These are phyloP conservation scores for Gambusia holbrooki DNA, from an alignment of 2,113 vertebrate species.

Conservation along the genomic window DNA sequence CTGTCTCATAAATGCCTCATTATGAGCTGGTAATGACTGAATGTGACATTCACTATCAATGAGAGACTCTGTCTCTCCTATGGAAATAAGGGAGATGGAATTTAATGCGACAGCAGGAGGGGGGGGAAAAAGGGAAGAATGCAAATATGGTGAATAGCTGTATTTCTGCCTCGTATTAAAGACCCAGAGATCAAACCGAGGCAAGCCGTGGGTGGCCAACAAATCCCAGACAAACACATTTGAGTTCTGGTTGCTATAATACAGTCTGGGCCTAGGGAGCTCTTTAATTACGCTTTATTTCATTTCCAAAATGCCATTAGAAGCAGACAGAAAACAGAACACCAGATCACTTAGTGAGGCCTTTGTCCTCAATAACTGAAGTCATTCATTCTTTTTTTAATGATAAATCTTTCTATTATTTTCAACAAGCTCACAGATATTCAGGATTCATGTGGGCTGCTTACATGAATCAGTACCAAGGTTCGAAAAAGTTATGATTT, in stretches of 20 bases:
- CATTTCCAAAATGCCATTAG: slow-evolving; percentile 52
- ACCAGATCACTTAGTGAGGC: slow-evolving; percentile 15
- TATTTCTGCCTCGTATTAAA: slow-evolving; percentile 42
- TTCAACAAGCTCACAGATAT: neutral
- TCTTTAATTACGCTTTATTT: slow-evolving; percentile 64
- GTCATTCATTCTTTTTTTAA: slow-evolving; percentile 13
- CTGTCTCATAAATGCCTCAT: slow-evolving; percentile 45
- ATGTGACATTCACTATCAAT: slow-evolving; percentile 61
- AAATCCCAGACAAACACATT: slow-evolving; percentile 43
- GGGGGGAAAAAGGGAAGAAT: slow-evolving; percentile 11
- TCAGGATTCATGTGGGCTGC: neutral
- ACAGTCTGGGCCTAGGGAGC: slow-evolving; percentile 31
- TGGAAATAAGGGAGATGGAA: slow-evolving; percentile 12
- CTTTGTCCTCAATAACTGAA: slow-evolving; percentile 16
- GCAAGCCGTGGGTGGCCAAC: slow-evolving; percentile 51
- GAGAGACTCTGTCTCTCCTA: slow-evolving; percentile 28
- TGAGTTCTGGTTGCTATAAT: slow-evolving; percentile 36
- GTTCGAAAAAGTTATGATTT: neutral
- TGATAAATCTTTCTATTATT: neutral
- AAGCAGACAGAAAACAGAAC: slow-evolving; percentile 30
- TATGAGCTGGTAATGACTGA: slow-evolving; percentile 48
- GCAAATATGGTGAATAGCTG: slow-evolving; percentile 53
- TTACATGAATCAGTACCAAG: neutral
- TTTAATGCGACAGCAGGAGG: slow-evolving; percentile 7
- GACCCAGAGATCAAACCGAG: slow-evolving; percentile 46